Evolutionary conservation across 2,113 vertebrate genomes (phyloP).

Genomic region (Rhinoderma darwinii): DNA sequence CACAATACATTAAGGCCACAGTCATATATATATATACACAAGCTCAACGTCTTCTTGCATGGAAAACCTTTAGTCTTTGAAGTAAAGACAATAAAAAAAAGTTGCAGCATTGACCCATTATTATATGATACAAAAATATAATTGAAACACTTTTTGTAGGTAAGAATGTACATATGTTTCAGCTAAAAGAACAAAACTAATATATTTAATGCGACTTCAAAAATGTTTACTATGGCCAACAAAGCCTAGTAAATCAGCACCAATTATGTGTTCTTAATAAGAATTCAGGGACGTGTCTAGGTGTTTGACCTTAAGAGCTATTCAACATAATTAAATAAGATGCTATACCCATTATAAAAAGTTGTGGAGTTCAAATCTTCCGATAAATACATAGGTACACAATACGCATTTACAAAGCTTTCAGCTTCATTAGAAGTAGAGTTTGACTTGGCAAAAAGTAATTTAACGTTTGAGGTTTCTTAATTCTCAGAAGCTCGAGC

Average conservation of each 20-base stretch:
- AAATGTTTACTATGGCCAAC: background rate
- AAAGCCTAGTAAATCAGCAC: background rate
- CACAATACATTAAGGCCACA: background rate
- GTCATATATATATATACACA: background rate
- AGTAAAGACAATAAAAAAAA: background rate
- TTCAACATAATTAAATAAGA: slow-evolving; percentile 38
- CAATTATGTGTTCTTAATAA: background rate
- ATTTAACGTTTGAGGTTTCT: slow-evolving; percentile 1
- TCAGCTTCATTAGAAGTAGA: background rate
- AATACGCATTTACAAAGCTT: slow-evolving; percentile 42
- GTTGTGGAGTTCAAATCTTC: slow-evolving; percentile 2
- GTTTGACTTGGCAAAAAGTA: background rate
- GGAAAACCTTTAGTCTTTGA: background rate
- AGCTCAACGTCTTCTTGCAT: background rate
- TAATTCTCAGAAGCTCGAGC: slow-evolving; percentile 32
- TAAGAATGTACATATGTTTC: slow-evolving; percentile 16
- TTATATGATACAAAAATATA: slow-evolving; percentile 19
- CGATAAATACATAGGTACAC: slow-evolving; percentile 51
- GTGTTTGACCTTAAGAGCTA: slow-evolving; percentile 19
- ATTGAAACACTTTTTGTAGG: background rate
- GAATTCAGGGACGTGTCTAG: background rate
- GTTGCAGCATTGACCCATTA: background rate
- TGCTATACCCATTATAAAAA: slow-evolving; percentile 19
- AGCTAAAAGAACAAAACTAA: background rate
- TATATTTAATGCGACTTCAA: slow-evolving; percentile 6